A percentile compares a stretch with the other conserved stretches of the same genome.
phyloP scores from a whole-genome alignment of 2,113 vertebrate species.

The Empidonax alnorum region DNA sequence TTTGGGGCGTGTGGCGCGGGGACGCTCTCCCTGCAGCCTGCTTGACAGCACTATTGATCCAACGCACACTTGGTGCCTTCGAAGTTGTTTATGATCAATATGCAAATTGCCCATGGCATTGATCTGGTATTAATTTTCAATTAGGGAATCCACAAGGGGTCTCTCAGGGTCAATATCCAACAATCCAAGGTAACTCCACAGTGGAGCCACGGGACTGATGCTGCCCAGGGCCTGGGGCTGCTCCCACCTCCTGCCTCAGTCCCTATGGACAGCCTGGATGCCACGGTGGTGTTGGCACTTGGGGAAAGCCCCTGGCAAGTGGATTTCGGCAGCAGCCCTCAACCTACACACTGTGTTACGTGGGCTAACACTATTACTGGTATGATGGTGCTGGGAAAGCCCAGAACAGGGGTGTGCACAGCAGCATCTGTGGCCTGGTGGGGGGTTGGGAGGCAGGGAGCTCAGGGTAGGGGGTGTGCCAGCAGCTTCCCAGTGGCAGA shows the following conservation, averaged over 20 bases:
- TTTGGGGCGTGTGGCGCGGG: conserved; percentile 70
- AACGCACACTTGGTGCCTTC: conserved; percentile 94
- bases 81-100: conserved; percentile 99
- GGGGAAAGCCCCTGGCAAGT: neutral
- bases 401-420: neutral
- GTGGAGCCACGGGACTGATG: conserved; percentile 38
- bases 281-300: neutral
- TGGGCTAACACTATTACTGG: fast-evolving
- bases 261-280: neutral
- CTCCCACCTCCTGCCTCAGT: neutral
- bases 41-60: conserved; percentile 93
- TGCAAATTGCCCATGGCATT: conserved; percentile 97
- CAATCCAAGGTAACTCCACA: conserved; percentile 86
- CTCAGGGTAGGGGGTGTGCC: neutral
- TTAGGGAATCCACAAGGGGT: conserved; percentile 98
- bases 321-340: neutral
- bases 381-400: fast-evolving
- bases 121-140: conserved; percentile 99
- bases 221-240: neutral
- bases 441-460: fast-evolving
- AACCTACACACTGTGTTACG: fast-evolving
- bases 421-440: neutral
- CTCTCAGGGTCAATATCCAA: conserved; percentile 94
- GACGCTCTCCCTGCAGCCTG: conserved; percentile 82
- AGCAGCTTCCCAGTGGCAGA: neutral